Conservation (phyloP, 2,113 vertebrate genomes). For the Mola mola region DNA sequence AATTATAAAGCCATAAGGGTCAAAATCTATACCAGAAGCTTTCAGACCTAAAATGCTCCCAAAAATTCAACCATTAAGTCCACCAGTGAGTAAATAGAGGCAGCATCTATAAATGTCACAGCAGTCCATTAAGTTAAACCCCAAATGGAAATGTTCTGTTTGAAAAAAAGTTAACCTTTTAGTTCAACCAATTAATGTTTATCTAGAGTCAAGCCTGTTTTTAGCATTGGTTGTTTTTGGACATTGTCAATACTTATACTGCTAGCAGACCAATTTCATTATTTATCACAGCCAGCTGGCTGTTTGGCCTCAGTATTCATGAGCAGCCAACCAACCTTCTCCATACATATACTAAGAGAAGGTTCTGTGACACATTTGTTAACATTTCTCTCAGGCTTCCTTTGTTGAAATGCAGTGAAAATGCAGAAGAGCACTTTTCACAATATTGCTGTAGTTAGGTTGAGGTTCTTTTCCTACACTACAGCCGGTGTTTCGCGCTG, state of each 20-base stretch:
- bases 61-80: conserved; percentile 53
- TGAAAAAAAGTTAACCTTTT: conserved; percentile 32
- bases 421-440: conserved; percentile 56
- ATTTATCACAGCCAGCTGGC: conserved; percentile 10
- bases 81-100: conserved; percentile 46
- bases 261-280: conserved; percentile 38
- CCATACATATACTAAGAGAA: conserved; percentile 4
- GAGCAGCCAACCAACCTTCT: background rate
- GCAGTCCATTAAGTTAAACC: conserved; percentile 55
- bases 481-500: conserved; percentile 35
- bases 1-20: conserved; percentile 44
- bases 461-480: conserved; percentile 74
- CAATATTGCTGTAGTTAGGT: conserved; percentile 61
- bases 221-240: conserved; percentile 36
- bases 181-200: conserved; percentile 8
- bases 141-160: conserved; percentile 57
- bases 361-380: conserved; percentile 7
- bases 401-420: conserved; percentile 9
- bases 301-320: conserved; percentile 12
- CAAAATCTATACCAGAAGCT: conserved; percentile 57
- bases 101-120: conserved; percentile 46
- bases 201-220: conserved; percentile 25
- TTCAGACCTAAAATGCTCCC: conserved; percentile 40
- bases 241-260: conserved; percentile 43
- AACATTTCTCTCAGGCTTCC: conserved; percentile 5